phyloP scores from a whole-genome alignment of 1,140 invertebrate species.

The Lordiphosa stackelbergi region DNA sequence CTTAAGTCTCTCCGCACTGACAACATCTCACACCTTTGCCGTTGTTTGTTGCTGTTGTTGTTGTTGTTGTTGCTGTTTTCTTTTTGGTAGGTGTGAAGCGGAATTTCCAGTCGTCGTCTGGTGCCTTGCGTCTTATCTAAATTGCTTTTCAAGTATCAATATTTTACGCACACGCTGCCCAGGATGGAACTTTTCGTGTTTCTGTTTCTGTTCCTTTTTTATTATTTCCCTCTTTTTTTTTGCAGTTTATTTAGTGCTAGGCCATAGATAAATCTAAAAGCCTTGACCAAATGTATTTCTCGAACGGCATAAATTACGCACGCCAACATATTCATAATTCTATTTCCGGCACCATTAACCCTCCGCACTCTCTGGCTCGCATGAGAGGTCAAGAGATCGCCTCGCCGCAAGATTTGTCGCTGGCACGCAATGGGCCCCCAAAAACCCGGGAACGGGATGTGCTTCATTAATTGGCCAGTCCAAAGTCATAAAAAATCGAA shows the following conservation, averaged over 20 bases:
- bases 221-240: too few relatives aligned
- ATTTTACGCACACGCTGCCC: conserved; percentile 63
- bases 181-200: conserved; percentile 8
- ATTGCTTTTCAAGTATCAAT: conserved; percentile 77
- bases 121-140: conserved; percentile 64
- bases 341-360: conserved; percentile 71
- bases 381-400: conserved; percentile 16
- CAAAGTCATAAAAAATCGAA: conserved; percentile 34
- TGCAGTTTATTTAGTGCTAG: conserved; percentile 65
- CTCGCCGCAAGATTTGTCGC: conserved; percentile 56
- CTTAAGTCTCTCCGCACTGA: conserved; percentile 35
- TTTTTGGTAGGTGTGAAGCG: conserved; percentile 72
- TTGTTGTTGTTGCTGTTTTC: not conserved
- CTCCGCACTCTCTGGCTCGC: not conserved
- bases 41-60: conserved; percentile 14
- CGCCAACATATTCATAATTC: conserved; percentile 73
- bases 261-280: conserved; percentile 73
- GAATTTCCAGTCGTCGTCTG: conserved; percentile 60
- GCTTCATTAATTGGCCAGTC: conserved; percentile 67
- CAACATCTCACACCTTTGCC: conserved; percentile 61
- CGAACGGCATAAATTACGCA: conserved; percentile 54
- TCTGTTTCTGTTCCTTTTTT: conserved; percentile 9
- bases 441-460: conserved; percentile 56
- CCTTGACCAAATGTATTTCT: conserved; percentile 25
- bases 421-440: conserved; percentile 53